Percentiles rank a stretch among this genome's conserved stretches.
phyloP scores from a whole-genome alignment of 2,113 vertebrate species.

The Mirounga angustirostris region DNA sequence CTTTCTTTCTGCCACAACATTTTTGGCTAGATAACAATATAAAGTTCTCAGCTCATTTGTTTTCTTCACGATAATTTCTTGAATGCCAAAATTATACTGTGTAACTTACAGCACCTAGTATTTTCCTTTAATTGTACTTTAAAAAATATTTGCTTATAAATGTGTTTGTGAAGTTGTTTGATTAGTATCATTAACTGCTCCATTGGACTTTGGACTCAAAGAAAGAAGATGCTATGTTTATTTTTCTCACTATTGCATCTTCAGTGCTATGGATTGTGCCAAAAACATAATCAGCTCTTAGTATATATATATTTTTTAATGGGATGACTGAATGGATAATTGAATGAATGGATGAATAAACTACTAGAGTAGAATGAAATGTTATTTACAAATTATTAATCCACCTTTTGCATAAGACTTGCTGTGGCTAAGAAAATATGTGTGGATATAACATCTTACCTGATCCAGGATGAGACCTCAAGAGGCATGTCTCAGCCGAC shows the following conservation, averaged over 20 bases:
- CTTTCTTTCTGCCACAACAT: not conserved
- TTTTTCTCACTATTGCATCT: not conserved
- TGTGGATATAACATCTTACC: not conserved
- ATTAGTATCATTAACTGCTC: not conserved
- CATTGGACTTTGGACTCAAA: not conserved
- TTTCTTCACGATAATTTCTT: not conserved
- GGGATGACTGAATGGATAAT: not conserved
- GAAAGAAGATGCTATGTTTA: not conserved
- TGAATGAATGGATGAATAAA: not conserved
- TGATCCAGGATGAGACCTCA: accelerated
- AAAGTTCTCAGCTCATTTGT: not conserved
- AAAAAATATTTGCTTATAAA: not conserved
- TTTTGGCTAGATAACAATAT: not conserved
- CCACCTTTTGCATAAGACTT: not conserved
- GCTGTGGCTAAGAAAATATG: not conserved
- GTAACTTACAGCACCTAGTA: not conserved
- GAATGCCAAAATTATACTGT: not conserved
- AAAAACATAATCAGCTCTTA: not conserved
- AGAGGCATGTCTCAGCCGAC: not conserved
- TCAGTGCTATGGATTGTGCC: not conserved
- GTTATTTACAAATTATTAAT: not conserved
- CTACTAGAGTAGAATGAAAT: not conserved
- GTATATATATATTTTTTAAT: not conserved
- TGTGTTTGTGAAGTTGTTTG: not conserved
- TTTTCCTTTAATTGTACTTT: not conserved